Evolutionary conservation across 1,140 invertebrate species (phyloP), one percentile per base, ranked within the genome.

Genomic region (Scaptomyza montana): DNA sequence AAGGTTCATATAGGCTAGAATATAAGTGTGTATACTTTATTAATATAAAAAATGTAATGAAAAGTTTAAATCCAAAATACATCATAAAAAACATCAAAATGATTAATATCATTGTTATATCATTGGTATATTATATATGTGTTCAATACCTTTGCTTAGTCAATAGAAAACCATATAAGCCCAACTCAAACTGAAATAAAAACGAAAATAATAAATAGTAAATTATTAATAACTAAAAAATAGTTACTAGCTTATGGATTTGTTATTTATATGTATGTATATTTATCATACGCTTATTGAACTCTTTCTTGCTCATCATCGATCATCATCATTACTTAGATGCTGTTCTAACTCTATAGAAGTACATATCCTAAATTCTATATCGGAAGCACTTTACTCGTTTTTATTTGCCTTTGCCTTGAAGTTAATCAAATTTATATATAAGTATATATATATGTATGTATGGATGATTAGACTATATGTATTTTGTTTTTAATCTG

Each of bases 351-450:
- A 62, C 55, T 71, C 59, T 63, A 53, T 74, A 75, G 56, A 71
- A 61, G 60, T 76, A 75, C 75, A 72, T 87, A 75, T 36, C 78
- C 78, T 86, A 86, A 59, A 81, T 73, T 62, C 84, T 86, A 86
- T 57, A 54, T 87, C 82, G 82, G 82, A 86, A 86, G 82, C 82
- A 86, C 82, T 89, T 89, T 78, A 77, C 74, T 86, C 84, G 57
- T 70, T 86, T 86, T 87, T 86, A 82, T 86, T 86, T 86, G 84
- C 82, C 82, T 74, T 86, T 89, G 79, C 84, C 72, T 64, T 78
- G 53, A 62, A 46, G 61, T 68, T 78, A 73, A 68, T 80, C 56
- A 68, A 60, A 69, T 25, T 25, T 25, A 25, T 25, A 25, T 25
- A 25, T 16, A 16, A 16, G 16, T 16, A 16, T 25, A 25, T 25